Conservation (phyloP, 2,888 invertebrate species). For the Homarus gammarus region DNA sequence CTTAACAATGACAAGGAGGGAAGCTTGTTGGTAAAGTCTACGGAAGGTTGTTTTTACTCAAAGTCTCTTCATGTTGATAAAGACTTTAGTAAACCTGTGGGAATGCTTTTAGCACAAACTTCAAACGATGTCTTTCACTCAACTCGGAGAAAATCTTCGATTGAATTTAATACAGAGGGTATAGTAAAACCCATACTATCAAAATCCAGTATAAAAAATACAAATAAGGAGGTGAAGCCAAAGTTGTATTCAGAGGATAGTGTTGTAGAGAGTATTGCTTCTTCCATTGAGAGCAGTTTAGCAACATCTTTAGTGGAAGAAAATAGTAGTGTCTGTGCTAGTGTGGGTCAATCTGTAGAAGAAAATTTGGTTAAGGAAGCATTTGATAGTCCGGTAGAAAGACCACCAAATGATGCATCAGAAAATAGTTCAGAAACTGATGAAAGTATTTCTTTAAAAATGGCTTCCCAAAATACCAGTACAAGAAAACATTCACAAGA, state of each 20-base stretch:
- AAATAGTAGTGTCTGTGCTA: background rate
- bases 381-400: background rate
- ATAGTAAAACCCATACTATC: background rate
- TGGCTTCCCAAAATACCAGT: background rate
- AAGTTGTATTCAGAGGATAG: background rate
- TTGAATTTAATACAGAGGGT: constrained; percentile 12
- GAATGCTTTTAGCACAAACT: constrained; percentile 29
- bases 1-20: background rate
- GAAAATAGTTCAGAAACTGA: background rate
- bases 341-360: background rate
- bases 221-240: background rate
- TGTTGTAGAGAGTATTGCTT: constrained; percentile 21
- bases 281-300: background rate
- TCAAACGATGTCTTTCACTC: constrained; percentile 39
- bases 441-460: background rate
- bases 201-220: background rate
- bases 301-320: constrained; percentile 12
- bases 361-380: background rate
- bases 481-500: background rate
- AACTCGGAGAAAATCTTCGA: constrained; percentile 31
- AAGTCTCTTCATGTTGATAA: background rate
- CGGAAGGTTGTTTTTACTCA: constrained; percentile 27
- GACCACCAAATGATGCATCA: background rate
- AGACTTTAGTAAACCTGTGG: background rate
- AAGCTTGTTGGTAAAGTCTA: constrained; percentile 13